These are phyloP conservation scores for Hemibagrus guttatus DNA, from an alignment of 2,797 vertebrate genomes.

Conservation along the genomic window DNA sequence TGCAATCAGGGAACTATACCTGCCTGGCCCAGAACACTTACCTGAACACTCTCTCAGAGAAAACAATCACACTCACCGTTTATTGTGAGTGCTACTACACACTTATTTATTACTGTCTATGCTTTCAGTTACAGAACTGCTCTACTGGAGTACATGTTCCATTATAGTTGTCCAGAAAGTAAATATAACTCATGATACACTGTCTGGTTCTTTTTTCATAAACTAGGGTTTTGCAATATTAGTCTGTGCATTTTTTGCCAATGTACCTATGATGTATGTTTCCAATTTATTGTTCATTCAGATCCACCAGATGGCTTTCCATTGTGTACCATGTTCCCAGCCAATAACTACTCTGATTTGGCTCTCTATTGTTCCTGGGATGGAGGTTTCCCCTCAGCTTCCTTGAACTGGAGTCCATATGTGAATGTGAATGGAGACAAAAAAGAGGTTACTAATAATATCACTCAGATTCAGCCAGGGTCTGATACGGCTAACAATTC, in stretches of 20 bases:
- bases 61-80: constrained; percentile 82
- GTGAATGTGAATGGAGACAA: constrained; percentile 53
- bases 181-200: not conserved
- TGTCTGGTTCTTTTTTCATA: not conserved
- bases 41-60: constrained; percentile 82
- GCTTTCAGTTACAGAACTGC: not conserved
- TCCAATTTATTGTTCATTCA: constrained; percentile 60
- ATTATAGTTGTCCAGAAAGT: not conserved
- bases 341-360: constrained; percentile 76
- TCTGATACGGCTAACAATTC: constrained; percentile 70
- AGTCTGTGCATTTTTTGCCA: not conserved
- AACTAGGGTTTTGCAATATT: not conserved
- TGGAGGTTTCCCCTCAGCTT: constrained; percentile 79
- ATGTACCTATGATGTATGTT: not conserved
- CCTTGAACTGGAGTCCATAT: constrained; percentile 76
- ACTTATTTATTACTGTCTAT: not conserved
- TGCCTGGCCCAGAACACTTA: constrained; percentile 85
- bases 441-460: constrained; percentile 64
- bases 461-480: constrained; percentile 70
- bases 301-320: constrained; percentile 84
- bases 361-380: constrained; percentile 82
- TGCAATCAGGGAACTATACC: constrained; percentile 86
- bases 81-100: constrained; percentile 83
- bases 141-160: not conserved
- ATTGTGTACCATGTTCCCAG: constrained; percentile 77